A percentile compares a stretch with the other conserved stretches of the same genome.
Conservation (phyloP, 1,140 invertebrate species). For the Atta colombica region DNA sequence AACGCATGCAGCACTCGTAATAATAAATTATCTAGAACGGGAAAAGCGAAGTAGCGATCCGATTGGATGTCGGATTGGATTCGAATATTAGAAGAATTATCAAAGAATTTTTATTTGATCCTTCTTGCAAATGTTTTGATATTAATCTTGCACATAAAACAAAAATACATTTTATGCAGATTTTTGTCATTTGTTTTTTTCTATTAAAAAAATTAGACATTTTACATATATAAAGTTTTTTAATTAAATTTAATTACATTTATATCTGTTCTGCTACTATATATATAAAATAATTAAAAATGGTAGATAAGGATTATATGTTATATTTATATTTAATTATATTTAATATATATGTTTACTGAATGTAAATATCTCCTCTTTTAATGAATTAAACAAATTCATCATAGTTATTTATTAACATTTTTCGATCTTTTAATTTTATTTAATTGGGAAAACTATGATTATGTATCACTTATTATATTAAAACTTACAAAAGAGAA, state of each 20-base stretch:
- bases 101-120: constrained; percentile 66
- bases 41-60: constrained; percentile 70
- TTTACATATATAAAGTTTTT: neutral
- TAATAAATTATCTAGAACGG: constrained; percentile 72
- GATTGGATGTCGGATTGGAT: constrained; percentile 62
- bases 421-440: neutral
- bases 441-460: neutral
- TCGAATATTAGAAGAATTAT: constrained; percentile 68
- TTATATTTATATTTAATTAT: neutral
- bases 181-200: neutral
- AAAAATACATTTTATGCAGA: neutral
- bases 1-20: constrained; percentile 62
- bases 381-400: neutral
- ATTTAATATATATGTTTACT: neutral
- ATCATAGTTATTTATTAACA: neutral
- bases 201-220: neutral
- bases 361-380: neutral
- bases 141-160: neutral
- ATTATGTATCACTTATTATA: neutral
- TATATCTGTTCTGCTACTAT: too few species aligned
- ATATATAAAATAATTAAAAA: too few species aligned
- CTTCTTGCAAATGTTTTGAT: neutral
- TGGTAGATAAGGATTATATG: neutral
- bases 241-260: neutral
- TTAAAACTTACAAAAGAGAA: too few species aligned